Evolutionary conservation across 2,113 vertebrate genomes (phyloP).

Genomic region (Pardalotus punctatus): DNA sequence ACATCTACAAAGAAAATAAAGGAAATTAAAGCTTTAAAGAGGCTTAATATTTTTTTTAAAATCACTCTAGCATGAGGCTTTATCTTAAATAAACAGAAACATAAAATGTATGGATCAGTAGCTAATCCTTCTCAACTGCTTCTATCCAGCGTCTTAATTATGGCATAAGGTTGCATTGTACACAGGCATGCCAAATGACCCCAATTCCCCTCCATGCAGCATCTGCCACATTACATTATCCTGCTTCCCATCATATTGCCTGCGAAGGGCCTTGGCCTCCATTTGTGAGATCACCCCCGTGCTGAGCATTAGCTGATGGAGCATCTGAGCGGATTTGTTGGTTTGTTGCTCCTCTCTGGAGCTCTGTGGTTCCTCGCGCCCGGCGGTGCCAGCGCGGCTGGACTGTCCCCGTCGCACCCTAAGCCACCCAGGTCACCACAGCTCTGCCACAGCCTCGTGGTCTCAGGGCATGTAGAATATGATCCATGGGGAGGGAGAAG

Average conservation of each 20-base stretch:
- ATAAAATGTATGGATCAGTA: not conserved
- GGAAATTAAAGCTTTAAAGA: not conserved
- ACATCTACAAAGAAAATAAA: not conserved
- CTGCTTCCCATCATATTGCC: not conserved
- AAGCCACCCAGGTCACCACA: not conserved
- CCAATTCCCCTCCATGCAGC: not conserved
- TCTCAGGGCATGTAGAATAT: not conserved
- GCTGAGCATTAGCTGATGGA: not conserved
- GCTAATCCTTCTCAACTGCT: constrained; percentile 26
- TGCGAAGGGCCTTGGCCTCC: not conserved
- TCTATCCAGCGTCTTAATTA: not conserved
- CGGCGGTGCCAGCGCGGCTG: not conserved
- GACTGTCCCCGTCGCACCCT: not conserved
- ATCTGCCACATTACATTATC: constrained; percentile 46
- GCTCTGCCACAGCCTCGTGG: fast-evolving
- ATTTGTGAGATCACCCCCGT: not conserved
- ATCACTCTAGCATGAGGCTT: not conserved
- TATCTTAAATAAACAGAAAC: constrained; percentile 26
- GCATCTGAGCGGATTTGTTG: not conserved
- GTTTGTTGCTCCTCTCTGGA: not conserved
- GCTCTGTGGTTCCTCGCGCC: not conserved
- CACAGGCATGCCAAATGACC: not conserved
- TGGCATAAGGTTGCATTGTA: constrained; percentile 2
- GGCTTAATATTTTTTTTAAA: not conserved
- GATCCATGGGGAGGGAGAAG: not conserved